phyloP scores from a whole-genome alignment of 2,888 invertebrate genomes.

The Xanthorhoe designata region DNA sequence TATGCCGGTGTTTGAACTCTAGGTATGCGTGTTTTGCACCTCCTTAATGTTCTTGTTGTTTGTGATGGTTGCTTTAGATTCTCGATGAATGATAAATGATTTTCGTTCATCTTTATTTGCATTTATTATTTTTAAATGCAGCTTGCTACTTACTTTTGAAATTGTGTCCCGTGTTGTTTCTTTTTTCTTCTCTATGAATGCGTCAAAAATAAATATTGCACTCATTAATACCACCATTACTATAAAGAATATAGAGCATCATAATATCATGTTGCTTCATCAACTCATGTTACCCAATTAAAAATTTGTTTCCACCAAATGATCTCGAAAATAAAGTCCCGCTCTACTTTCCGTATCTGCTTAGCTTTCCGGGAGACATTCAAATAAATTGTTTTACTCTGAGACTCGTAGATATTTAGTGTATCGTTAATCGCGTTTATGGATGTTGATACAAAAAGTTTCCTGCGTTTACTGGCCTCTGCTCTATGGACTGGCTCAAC shows the following conservation, averaged over 20 bases:
- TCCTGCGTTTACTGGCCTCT: slow-evolving; percentile 23
- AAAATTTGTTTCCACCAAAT: slow-evolving; percentile 41
- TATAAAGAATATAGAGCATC: slow-evolving; percentile 17
- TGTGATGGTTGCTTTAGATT: slow-evolving; percentile 13
- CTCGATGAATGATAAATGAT: slow-evolving; percentile 19
- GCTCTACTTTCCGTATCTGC: slow-evolving; percentile 45
- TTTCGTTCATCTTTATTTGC: slow-evolving; percentile 5
- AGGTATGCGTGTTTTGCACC: slow-evolving; percentile 53
- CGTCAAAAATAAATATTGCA: neutral
- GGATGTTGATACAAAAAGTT: slow-evolving; percentile 47
- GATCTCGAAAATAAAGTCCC: slow-evolving; percentile 45
- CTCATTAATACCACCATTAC: neutral
- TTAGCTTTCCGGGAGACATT: slow-evolving; percentile 43
- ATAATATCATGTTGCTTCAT: slow-evolving; percentile 28
- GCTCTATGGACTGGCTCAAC: slow-evolving; percentile 28
- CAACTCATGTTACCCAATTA: slow-evolving; percentile 37
- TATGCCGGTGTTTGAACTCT: slow-evolving; percentile 57
- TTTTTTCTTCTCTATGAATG: neutral
- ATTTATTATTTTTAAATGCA: neutral
- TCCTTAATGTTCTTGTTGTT: slow-evolving; percentile 25
- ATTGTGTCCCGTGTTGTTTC: neutral
- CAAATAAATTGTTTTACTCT: slow-evolving; percentile 51
- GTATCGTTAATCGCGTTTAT: slow-evolving; percentile 59
- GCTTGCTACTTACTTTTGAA: neutral
- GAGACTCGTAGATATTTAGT: slow-evolving; percentile 51